Base-by-base conservation (phyloP, 2,888 invertebrate genomes). In the Agriopis aurantiaria region DNA sequence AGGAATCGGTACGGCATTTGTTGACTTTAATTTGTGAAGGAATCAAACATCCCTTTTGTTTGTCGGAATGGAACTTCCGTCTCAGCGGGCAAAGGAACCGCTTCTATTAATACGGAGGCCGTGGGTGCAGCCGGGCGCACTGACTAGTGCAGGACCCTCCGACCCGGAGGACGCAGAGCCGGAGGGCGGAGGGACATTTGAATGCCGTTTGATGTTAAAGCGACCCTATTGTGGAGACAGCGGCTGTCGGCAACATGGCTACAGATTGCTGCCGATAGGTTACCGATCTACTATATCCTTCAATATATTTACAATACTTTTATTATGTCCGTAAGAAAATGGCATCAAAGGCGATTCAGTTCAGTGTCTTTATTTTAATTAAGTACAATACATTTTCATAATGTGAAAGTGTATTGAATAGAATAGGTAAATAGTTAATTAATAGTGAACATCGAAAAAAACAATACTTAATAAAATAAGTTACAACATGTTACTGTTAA, bases 181-280 rank as follows among this genome's bases (percentile, higher is more conserved):
- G 52, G 52, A 33, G 59, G 62, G 23, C 48, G 46, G 46, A 71
- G 71, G 70, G 71, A 64, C 69, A 77, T 78, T 76, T 79, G 78
- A 78, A 76, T 78, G 73, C 68, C 68, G 77, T 82, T 82, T 82
- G 82, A 82, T 82, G 75, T 80, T 40, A 33, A 5, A 66, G 55
- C 68, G 56, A 57, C 71, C 70, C 67, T 62, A 33, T 33, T 40
- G n/a, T 46, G 49, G 55, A 48, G 58, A 59, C 45, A 55, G 41
- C 62, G 61, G 58, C 71, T 73, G 77, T 72, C 76, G 65, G 17
- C 67, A 46, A 48, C 76, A 74, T 69, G n/a, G 52, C 41, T 52
- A 7, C 41, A 23, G 12, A 45, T 60, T 49, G 61, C 49, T 51
- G 62, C 0, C 41, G 40, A 8, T n/a, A 5, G 43, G 56, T 43